Conservation (phyloP, 2,888 invertebrate species). For the Protonemura montana region DNA sequence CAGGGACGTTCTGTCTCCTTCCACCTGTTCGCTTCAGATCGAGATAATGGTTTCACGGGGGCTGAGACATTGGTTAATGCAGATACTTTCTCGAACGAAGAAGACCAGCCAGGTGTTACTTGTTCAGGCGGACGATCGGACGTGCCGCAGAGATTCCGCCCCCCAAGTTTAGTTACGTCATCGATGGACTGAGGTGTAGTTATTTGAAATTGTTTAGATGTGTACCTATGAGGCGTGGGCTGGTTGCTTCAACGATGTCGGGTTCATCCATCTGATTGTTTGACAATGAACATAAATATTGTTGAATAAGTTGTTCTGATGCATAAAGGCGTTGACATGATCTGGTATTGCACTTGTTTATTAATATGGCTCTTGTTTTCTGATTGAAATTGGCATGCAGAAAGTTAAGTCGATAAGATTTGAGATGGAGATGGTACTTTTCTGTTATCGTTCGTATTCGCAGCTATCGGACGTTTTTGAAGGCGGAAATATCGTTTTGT, state of each 20-base stretch:
- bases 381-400: too few relatives aligned
- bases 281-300: neutral
- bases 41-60: conserved; percentile 9
- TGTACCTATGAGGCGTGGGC: neutral
- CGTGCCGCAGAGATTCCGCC: neutral
- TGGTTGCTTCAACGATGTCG: neutral
- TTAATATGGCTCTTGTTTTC: neutral
- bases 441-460: too few relatives aligned
- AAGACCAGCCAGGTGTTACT: neutral
- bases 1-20: neutral
- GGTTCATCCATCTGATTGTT: neutral
- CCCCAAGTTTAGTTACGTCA: neutral
- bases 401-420: too few relatives aligned
- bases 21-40: neutral
- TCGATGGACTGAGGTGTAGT: neutral
- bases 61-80: neutral
- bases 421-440: too few relatives aligned
- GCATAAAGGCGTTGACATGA: neutral
- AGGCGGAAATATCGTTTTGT: too few relatives aligned
- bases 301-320: neutral
- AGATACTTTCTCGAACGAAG: conserved; percentile 14
- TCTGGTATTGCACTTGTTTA: neutral
- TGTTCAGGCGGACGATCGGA: neutral
- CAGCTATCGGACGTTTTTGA: too few relatives aligned
- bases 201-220: neutral